These are phyloP conservation scores for Papilio glaucus DNA, from an alignment of 1,140 invertebrate genomes.

Conservation along the genomic window DNA sequence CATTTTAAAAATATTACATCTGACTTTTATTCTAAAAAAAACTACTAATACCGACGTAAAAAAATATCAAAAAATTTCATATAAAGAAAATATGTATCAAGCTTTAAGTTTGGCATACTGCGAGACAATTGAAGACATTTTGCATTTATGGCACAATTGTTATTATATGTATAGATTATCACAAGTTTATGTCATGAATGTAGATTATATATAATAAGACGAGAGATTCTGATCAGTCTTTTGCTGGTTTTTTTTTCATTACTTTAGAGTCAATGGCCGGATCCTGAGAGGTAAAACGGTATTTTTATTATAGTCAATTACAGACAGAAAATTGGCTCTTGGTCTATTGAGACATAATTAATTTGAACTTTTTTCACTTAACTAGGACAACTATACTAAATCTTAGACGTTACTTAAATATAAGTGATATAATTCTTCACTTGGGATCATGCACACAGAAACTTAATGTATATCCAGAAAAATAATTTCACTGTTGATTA, in stretches of 20 bases:
- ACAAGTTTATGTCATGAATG: constrained; percentile 54
- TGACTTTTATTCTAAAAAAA: constrained; percentile 26
- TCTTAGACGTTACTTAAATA: constrained; percentile 11
- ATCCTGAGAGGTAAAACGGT: constrained; percentile 26
- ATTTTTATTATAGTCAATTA: no score
- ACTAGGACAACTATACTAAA: neutral
- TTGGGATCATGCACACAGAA: neutral
- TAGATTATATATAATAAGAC: no score
- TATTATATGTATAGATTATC: constrained; percentile 39
- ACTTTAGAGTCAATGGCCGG: no score
- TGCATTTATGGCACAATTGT: constrained; percentile 60
- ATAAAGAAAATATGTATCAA: constrained; percentile 28
- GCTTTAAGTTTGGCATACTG: constrained; percentile 20
- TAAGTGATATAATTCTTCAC: constrained; percentile 24
- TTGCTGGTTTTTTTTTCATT: constrained; percentile 13
- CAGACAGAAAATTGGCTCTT: constrained; percentile 15
- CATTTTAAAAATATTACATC: constrained; percentile 27
- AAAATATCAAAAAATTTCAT: constrained; percentile 25
- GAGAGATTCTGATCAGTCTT: constrained; percentile 74
- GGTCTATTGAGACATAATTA: neutral
- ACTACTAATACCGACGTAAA: constrained; percentile 6
- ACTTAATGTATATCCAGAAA: no score
- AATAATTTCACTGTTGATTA: no score
- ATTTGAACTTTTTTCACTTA: constrained; percentile 33
- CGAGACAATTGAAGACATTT: constrained; percentile 5